These are phyloP conservation scores for Gastracanthus pulcherrimus DNA, from an alignment of 2,888 invertebrate species.

Conservation along the genomic window DNA sequence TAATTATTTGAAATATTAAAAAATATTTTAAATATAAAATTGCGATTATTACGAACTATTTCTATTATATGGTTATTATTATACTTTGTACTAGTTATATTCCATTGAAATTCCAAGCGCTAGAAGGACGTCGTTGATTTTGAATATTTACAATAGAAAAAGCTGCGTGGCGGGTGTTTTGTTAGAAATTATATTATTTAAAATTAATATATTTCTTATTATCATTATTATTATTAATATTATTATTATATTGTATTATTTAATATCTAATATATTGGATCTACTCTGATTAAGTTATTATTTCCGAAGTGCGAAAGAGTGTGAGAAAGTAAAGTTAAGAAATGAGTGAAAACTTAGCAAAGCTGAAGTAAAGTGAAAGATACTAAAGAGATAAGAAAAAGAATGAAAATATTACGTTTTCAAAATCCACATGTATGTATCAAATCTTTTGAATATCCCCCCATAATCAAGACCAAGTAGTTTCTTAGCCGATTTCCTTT, in stretches of 20 bases:
- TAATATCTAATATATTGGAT: constrained; percentile 76
- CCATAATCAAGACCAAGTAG: constrained; percentile 55
- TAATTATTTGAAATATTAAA: constrained; percentile 60
- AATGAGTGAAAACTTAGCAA: constrained; percentile 27
- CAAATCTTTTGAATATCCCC: constrained; percentile 36
- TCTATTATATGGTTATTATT: constrained; percentile 49
- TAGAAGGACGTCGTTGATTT: constrained; percentile 66
- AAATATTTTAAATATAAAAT: constrained; percentile 51
- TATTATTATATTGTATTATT: constrained; percentile 67
- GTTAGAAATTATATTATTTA: constrained; percentile 76
- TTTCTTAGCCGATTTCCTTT: constrained; percentile 46
- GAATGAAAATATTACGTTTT: constrained; percentile 46
- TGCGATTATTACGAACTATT: constrained; percentile 41
- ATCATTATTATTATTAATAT: constrained; percentile 61
- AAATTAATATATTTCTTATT: constrained; percentile 76
- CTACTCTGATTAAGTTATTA: constrained; percentile 72
- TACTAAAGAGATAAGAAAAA: constrained; percentile 32
- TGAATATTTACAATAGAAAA: constrained; percentile 66
- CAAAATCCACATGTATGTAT: constrained; percentile 36
- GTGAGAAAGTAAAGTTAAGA: constrained; percentile 29
- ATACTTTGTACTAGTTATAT: constrained; percentile 58
- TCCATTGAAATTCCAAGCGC: constrained; percentile 61
- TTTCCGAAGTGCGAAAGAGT: constrained; percentile 64
- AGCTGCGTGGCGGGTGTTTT: constrained; percentile 72
- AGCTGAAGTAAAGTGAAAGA: constrained; percentile 27